Percentiles rank a stretch among this genome's conserved stretches.
These are phyloP conservation scores for Gryon sp. DNA, from an alignment of 1,140 invertebrate genomes.

Conservation along the genomic window DNA sequence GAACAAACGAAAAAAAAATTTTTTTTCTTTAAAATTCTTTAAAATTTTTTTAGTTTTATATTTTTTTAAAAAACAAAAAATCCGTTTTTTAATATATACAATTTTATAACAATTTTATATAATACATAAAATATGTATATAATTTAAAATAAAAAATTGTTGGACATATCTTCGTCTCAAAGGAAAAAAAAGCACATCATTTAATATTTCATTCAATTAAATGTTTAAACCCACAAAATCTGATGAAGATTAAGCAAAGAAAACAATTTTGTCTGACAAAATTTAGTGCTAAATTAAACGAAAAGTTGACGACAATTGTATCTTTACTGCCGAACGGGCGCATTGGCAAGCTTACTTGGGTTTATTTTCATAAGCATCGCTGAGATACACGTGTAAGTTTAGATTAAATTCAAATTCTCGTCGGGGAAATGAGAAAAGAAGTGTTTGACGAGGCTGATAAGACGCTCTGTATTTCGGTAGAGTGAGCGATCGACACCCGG, in stretches of 20 bases:
- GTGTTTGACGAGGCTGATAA: slow-evolving; percentile 37
- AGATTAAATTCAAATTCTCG: slow-evolving; percentile 43
- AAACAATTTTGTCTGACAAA: slow-evolving; percentile 41
- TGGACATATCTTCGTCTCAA: no score
- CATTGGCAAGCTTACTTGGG: slow-evolving; percentile 19
- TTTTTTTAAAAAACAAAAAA: no score
- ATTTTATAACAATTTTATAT: no score
- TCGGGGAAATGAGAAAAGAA: background rate
- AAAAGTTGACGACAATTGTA: slow-evolving; percentile 46
- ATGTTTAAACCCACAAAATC: background rate
- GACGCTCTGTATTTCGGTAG: slow-evolving; percentile 15
- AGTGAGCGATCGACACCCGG: slow-evolving; percentile 5
- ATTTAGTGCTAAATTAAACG: slow-evolving; percentile 44
- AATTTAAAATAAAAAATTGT: no score
- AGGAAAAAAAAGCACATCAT: no score
- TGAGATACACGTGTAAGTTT: slow-evolving; percentile 35
- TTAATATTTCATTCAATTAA: no score
- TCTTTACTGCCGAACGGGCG: slow-evolving; percentile 8
- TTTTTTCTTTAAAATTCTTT: no score
- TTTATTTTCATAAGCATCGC: slow-evolving; percentile 1
- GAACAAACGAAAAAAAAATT: no score
- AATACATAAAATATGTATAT: no score
- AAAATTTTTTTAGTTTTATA: no score
- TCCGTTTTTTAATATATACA: no score
- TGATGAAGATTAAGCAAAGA: slow-evolving; percentile 29